Conservation (phyloP, 2,113 vertebrate species). For the Canis aureus region DNA sequence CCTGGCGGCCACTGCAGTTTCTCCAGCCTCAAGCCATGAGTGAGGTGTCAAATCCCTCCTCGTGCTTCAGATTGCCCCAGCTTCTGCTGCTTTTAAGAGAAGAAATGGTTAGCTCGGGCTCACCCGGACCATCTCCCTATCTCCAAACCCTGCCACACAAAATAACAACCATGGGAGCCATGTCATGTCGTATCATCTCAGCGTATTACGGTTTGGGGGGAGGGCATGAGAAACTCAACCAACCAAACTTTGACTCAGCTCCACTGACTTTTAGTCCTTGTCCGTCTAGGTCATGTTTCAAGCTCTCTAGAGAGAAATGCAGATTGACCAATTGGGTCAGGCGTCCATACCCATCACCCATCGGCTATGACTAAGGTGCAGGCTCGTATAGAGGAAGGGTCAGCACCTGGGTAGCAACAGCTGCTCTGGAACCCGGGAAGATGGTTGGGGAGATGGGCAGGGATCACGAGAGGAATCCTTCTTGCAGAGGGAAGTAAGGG, state of each 20-base stretch:
- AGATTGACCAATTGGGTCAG: neutral
- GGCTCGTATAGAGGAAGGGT: neutral
- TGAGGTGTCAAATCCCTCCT: neutral
- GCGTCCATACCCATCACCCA: neutral
- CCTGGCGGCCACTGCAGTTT: neutral
- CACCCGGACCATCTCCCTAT: neutral
- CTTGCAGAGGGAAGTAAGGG: neutral
- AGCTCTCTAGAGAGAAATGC: neutral
- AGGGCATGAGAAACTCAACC: neutral
- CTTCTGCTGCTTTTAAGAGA: neutral
- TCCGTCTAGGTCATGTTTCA: neutral
- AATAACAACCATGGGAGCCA: neutral
- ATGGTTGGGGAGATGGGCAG: neutral
- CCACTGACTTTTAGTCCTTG: neutral
- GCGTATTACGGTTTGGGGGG: neutral
- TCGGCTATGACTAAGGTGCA: neutral
- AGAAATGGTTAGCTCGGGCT: neutral
- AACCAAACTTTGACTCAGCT: neutral
- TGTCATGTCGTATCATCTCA: neutral
- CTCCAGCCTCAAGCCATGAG: neutral
- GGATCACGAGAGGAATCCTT: neutral
- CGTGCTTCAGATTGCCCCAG: neutral
- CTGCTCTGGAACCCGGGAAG: neutral
- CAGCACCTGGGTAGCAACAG: neutral
- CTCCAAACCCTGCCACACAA: neutral